phyloP scores from a whole-genome alignment of 1,140 invertebrate genomes.

The Cardiocondyla obscurior region DNA sequence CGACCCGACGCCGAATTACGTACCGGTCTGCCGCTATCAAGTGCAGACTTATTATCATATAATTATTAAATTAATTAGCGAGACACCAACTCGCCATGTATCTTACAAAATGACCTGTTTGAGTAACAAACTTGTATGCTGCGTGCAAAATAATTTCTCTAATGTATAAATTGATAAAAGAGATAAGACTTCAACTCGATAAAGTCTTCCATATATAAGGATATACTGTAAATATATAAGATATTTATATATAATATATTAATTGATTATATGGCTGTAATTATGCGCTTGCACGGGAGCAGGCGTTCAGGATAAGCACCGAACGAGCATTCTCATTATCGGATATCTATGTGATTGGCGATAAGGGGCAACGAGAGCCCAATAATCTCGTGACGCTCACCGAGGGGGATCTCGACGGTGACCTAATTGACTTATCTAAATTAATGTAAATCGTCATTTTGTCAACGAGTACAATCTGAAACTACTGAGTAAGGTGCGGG shows the following conservation, averaged over 20 bases:
- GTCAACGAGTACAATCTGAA: constrained; percentile 68
- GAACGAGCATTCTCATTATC: not conserved
- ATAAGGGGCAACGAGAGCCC: constrained; percentile 27
- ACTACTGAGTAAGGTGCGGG: not conserved
- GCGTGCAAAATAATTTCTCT: not conserved
- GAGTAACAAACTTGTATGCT: not conserved
- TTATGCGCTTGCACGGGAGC: not conserved
- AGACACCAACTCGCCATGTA: not conserved
- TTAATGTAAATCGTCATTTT: constrained; percentile 76
- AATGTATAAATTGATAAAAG: not conserved
- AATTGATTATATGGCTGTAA: constrained; percentile 1
- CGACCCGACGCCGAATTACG: constrained; percentile 66
- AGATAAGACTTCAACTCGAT: constrained; percentile 1
- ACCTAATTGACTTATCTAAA: constrained; percentile 67
- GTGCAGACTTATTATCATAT: not conserved
- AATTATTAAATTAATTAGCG: not conserved
- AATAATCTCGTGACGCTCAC: constrained; percentile 25
- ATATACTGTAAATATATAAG: too few species aligned
- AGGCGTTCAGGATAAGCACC: not conserved
- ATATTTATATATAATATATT: not conserved
- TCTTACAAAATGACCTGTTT: not conserved
- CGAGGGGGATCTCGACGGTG: constrained; percentile 15
- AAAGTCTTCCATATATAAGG: not conserved
- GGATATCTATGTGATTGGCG: not conserved
- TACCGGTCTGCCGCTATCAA: constrained; percentile 26